Evolutionary conservation across 2,113 vertebrate genomes (phyloP).

Genomic region (Chamaetylas fuelleborni): DNA sequence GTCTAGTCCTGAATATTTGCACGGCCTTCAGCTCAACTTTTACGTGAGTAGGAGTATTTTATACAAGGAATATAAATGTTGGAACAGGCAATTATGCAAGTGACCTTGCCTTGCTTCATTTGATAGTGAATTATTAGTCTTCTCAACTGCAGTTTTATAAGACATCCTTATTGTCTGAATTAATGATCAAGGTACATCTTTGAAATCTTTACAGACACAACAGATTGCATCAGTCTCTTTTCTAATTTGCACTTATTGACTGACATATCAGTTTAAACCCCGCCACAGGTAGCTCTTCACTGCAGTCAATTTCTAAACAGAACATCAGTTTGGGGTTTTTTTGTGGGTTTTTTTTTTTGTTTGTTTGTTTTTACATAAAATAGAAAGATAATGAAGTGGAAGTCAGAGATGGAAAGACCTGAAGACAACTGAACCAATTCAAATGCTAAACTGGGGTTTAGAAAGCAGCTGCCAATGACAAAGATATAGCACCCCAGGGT

Average conservation of each 20-base stretch:
- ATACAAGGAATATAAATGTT: constrained; percentile 3
- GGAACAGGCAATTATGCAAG: constrained; percentile 7
- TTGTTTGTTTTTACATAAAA: neutral
- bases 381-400: neutral
- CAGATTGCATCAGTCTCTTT: neutral
- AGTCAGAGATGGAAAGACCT: neutral
- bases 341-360: no score
- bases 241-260: neutral
- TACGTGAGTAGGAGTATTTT: neutral
- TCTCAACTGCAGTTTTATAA: constrained; percentile 5
- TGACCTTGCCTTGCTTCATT: constrained; percentile 29
- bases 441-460: constrained; percentile 35
- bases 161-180: constrained; percentile 31
- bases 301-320: neutral
- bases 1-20: neutral
- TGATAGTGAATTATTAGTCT: neutral
- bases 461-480: neutral
- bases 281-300: neutral
- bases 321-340: neutral
- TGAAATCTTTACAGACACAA: neutral
- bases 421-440: constrained; percentile 17
- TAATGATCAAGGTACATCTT: neutral
- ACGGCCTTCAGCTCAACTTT: neutral
- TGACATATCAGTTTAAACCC: neutral
- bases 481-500: no score